Percentiles rank a stretch among this genome's conserved stretches.
phyloP scores from a whole-genome alignment of 30 jellyfish, hydroid and myxozoan genomes.

The Hydractinia symbiolongicarpus region DNA sequence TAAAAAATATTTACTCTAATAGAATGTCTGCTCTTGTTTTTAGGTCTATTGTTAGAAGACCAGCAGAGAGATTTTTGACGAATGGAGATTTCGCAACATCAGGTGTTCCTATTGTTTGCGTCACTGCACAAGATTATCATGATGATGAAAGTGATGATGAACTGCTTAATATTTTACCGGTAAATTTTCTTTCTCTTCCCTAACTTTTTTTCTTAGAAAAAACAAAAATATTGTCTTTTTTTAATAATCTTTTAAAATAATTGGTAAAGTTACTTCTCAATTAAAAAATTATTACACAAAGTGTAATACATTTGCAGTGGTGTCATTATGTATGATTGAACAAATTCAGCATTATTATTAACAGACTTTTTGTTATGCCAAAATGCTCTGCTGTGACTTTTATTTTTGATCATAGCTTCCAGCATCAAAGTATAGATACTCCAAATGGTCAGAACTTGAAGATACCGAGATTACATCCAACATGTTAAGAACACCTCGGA shows the following conservation, averaged over 20 bases:
- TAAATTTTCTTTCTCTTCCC: constrained; percentile 17
- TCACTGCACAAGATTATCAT: constrained; percentile 44
- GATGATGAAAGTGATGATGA: constrained; percentile 57
- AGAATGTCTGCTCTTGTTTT: too few species aligned
- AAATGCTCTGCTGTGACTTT: not conserved
- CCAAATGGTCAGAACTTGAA: constrained; percentile 82
- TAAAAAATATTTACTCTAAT: too few species aligned
- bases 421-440: constrained; percentile 76
- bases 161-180: constrained; percentile 58
- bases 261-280: too few species aligned
- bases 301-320: not conserved
- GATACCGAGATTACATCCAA: constrained; percentile 60
- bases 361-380: not conserved
- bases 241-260: too few species aligned
- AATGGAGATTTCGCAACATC: constrained; percentile 29
- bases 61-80: too few species aligned
- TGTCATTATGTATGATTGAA: not conserved
- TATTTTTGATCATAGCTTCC: constrained; percentile 45
- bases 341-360: not conserved
- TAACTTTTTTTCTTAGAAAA: not conserved
- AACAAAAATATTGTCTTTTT: too few species aligned
- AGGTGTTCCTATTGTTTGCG: constrained; percentile 68
- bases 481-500: constrained; percentile 75
- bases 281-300: too few species aligned
- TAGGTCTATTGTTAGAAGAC: too few species aligned